phyloP scores from a whole-genome alignment of 2,888 invertebrate genomes.

The Rotaria magnacalcarata region DNA sequence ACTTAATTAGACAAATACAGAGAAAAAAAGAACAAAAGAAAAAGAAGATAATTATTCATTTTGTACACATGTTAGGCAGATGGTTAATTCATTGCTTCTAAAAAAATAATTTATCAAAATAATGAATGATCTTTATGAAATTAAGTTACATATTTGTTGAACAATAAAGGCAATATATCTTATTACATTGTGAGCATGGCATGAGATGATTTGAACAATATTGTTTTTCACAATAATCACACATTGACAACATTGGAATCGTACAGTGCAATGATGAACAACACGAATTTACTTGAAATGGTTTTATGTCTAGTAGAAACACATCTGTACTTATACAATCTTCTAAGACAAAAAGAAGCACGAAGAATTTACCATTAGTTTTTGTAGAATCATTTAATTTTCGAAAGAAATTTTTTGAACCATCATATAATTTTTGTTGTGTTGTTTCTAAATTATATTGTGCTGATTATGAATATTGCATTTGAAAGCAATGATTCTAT shows the following conservation, averaged over 20 bases:
- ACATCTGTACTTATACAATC: too few species aligned
- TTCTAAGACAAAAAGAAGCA: not conserved
- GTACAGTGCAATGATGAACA: conserved; percentile 6
- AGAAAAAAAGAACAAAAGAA: not conserved
- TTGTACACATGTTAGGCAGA: conserved; percentile 10
- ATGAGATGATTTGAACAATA: conserved; percentile 19
- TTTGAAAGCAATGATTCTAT: too few species aligned
- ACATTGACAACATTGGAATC: not conserved
- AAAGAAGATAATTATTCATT: not conserved
- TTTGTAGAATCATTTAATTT: not conserved
- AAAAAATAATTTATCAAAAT: not conserved
- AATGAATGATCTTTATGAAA: not conserved
- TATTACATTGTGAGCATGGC: not conserved
- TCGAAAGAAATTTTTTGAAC: conserved; percentile 13
- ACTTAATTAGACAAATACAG: not conserved
- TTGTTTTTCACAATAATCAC: conserved; percentile 23
- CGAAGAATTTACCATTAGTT: not conserved
- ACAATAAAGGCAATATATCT: conserved; percentile 13
- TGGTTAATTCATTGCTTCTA: not conserved
- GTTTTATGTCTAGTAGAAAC: not conserved
- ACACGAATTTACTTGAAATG: not conserved
- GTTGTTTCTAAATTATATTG: not conserved
- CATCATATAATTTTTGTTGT: not conserved
- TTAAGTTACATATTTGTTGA: not conserved
- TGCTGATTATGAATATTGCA: not conserved